phyloP scores from a whole-genome alignment of 2,797 vertebrate species.

The Falco columbarius region DNA sequence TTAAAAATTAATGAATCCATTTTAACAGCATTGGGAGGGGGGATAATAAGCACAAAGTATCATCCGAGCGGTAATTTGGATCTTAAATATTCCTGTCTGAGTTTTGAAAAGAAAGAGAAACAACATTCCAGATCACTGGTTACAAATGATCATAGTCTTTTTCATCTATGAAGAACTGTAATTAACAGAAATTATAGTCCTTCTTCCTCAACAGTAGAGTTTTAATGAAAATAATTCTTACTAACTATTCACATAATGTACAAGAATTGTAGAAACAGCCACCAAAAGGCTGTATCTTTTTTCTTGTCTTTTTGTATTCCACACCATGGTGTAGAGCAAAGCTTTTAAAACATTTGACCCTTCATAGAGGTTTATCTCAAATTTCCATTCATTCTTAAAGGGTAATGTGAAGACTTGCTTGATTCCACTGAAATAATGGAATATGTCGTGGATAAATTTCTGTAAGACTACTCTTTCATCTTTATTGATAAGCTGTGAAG shows the following conservation, averaged over 20 bases:
- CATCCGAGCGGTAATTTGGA: slow-evolving; percentile 8
- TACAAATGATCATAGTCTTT: not conserved
- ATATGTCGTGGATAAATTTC: not conserved
- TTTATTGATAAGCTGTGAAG: slow-evolving; percentile 25
- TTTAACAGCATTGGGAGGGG: slow-evolving; percentile 13
- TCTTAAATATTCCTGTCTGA: slow-evolving; percentile 14
- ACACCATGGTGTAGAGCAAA: not conserved
- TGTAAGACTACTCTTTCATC: not conserved
- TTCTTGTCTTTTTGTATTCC: not conserved
- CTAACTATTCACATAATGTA: not conserved
- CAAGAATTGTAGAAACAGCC: not conserved
- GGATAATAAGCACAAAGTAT: slow-evolving; percentile 36
- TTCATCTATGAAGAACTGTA: not conserved
- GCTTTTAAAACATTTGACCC: not conserved
- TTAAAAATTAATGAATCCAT: slow-evolving; percentile 74
- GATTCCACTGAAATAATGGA: not conserved
- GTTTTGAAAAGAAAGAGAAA: slow-evolving; percentile 27
- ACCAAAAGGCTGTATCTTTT: not conserved
- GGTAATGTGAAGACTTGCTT: not conserved
- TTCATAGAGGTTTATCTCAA: not conserved
- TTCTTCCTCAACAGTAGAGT: not conserved
- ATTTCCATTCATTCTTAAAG: not conserved
- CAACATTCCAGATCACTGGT: not conserved
- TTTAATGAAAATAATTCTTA: not conserved
- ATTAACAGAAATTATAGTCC: not conserved